Conservation (phyloP, 2,113 vertebrate genomes). For the Ardeotis arabs region DNA sequence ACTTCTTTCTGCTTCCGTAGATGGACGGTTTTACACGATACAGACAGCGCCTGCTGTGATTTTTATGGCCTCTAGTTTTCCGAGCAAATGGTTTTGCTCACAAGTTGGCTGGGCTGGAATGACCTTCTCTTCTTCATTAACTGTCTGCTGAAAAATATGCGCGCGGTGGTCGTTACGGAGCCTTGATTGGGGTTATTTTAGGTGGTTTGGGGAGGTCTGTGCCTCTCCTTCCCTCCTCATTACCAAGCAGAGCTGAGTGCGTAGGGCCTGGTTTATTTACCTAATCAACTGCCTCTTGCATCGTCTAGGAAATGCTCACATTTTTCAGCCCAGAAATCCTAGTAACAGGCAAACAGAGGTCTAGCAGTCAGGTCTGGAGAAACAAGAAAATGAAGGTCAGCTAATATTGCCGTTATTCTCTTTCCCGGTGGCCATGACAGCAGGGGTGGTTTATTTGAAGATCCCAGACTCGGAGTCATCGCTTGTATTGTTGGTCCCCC, state of each 20-base stretch:
- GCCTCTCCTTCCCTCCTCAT: conserved; percentile 66
- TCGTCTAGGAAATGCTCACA: conserved; percentile 83
- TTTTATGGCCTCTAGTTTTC: conserved; percentile 42
- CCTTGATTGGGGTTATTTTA: conserved; percentile 32
- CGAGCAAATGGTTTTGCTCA: conserved; percentile 13
- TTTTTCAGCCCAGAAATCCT: conserved; percentile 89
- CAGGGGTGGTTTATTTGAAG: conserved; percentile 97
- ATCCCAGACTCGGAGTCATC: conserved; percentile 97
- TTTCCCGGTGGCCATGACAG: conserved; percentile 97
- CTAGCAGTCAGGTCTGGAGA: conserved; percentile 89
- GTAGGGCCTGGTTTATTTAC: conserved; percentile 83
- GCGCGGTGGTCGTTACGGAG: neutral
- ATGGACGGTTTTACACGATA: neutral
- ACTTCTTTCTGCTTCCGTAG: neutral
- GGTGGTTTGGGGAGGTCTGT: conserved; percentile 39
- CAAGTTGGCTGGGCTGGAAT: neutral
- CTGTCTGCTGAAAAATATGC: conserved; percentile 39
- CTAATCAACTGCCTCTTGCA: conserved; percentile 85
- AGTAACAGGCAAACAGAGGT: conserved; percentile 90
- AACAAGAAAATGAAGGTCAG: conserved; percentile 94
- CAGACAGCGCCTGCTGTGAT: conserved; percentile 16
- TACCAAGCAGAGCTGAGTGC: conserved; percentile 67
- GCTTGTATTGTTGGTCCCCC: conserved; percentile 85
- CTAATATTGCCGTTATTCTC: conserved; percentile 96
- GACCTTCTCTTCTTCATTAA: conserved; percentile 61